Base-by-base conservation (phyloP, 2,888 invertebrate genomes). In the Sussaba pulchella region DNA sequence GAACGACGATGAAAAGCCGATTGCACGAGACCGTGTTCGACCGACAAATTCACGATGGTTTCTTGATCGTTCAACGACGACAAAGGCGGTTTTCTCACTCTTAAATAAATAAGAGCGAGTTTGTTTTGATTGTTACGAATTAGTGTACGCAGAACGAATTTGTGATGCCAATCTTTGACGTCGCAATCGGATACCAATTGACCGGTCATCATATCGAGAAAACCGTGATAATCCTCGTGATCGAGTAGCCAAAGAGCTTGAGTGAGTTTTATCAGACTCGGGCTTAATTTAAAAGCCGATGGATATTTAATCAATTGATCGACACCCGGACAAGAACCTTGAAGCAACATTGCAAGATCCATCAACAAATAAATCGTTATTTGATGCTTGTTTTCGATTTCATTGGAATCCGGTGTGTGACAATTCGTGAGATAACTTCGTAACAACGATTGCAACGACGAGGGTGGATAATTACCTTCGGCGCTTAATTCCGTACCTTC, bases 161-260 rank as follows among this genome's bases (percentile, higher is more conserved):
- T 93, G 90, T 97, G 97, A 88, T 97, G 96, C 96, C 96, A 96
- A 9, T 94, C 93, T 26, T 94, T 94, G 14, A 97, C 93, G 21
- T 95, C 94, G 0, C 87, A 88, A 19, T 88, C 88, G 0, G 83
- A 85, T 1, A 91, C 86, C 14, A 91, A 82, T 64, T 90, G 89
- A 0, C 90, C 90, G 2, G 89, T 90, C 81, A 92, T 88, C 61
- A 88, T 89, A 12, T 91, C 89, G 19, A 91, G 78, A 24, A 91
- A 91, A 2, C 89, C 97, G 91, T 96, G 94, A 92, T 96, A 97
- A 89, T 97, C 95, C 77, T 96, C 95, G 88, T 97, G 97, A 92
- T 98, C 98, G 12, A 98, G 93, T 85, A 96, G 95, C 98, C 98
- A 98, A 91, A 98, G 96, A 0, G 96, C 97, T 88, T 97, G 97